Base-by-base conservation (phyloP, 2,797 vertebrate species). In the Chaunax sp. region DNA sequence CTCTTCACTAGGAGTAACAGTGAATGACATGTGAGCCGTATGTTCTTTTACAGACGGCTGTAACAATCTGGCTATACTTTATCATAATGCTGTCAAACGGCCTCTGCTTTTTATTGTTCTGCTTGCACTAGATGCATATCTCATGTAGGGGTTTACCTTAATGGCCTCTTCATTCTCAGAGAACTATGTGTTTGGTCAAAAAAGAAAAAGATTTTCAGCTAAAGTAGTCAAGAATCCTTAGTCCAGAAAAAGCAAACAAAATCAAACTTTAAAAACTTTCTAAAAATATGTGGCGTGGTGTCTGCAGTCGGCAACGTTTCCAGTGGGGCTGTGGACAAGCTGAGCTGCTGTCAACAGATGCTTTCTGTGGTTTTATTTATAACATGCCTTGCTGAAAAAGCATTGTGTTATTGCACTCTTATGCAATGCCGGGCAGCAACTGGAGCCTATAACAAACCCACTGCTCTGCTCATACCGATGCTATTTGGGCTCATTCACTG, bases 301-400 rank as follows among this genome's bases (percentile, higher is more conserved):
- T 64, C 69, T 71, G 2, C 11, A 38, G 18, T 53, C 41, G 35
- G 40, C 67, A 74, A 41, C 50, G 28, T 37, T 45, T 78, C 56
- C 41, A 69, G 61, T 65, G 59, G 65, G 64, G 69, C 65, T 23
- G 60, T 63, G 49, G 38, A 43, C 65, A 68, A 75, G 67, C 54
- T 72, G 73, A 74, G 64, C 70, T 23, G 75, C 81, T 86, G 82
- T 90, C 83, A 87, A 78, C 84, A 70, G 77, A 79, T 63, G 76
- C 77, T 76, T 66, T 81, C 69, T 69, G 80, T 62, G 75, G 54
- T 80, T 88, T 85, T 87, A 87, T 90, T 88, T 87, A 89, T 87
- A 84, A 85, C 85, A 64, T 49, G 67, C 70, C 65, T 69, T 46
- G 30, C 23, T 80, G 75, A 64, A 85, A 86, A 87, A 64, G 69